Percentiles rank a stretch among this genome's conserved stretches.
phyloP scores from a whole-genome alignment of 2,113 vertebrate species.

The Athene noctua region DNA sequence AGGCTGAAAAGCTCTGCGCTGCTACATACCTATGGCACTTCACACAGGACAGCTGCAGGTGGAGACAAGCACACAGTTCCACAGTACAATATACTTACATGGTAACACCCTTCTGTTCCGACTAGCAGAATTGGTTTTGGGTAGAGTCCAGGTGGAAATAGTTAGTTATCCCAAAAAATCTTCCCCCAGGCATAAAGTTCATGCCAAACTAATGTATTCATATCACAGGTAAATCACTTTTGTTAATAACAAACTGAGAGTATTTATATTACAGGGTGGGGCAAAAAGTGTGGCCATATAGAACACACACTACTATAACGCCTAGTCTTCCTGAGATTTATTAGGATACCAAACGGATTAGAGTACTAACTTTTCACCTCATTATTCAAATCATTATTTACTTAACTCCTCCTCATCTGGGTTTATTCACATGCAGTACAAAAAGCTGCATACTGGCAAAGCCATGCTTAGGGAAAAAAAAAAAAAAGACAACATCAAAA shows the following conservation, averaged over 20 bases:
- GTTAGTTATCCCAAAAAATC: conserved; percentile 14
- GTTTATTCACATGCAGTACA: conserved; percentile 35
- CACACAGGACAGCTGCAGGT: not conserved
- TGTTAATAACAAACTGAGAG: conserved; percentile 14
- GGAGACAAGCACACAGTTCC: not conserved
- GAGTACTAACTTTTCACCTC: not conserved
- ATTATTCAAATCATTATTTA: conserved; percentile 18
- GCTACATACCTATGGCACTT: not conserved
- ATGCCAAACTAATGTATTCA: not conserved
- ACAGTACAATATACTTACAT: not conserved
- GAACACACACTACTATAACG: not conserved
- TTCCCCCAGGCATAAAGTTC: conserved; percentile 6
- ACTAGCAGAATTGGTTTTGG: not conserved
- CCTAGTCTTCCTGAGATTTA: not conserved
- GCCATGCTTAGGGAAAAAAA: not conserved
- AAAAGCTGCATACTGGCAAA: conserved; percentile 45
- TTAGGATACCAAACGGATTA: not conserved
- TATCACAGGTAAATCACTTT: not conserved
- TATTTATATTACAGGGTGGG: not conserved
- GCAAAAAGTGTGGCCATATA: not conserved
- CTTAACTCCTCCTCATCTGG: conserved; percentile 5
- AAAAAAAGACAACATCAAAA: conserved; percentile 35
- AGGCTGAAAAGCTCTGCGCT: not conserved
- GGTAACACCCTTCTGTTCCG: conserved; percentile 8
- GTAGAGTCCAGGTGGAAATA: not conserved